A percentile compares a stretch with the other conserved stretches of the same genome.
These are phyloP conservation scores for Drusus annulatus DNA, from an alignment of 1,140 invertebrate genomes.

Conservation along the genomic window DNA sequence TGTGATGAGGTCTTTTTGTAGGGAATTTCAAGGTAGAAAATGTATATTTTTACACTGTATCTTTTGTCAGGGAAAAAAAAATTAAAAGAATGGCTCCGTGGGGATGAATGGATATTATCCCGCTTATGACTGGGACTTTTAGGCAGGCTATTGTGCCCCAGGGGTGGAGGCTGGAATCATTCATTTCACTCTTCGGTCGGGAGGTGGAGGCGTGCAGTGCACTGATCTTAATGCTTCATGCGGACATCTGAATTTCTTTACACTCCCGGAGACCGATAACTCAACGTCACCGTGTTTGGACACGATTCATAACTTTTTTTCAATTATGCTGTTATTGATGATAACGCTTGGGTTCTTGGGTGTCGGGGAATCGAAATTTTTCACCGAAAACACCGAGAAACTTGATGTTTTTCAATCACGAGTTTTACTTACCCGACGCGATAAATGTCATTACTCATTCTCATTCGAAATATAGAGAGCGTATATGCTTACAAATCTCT, in stretches of 20 bases:
- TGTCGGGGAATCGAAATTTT: no score
- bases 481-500: no score
- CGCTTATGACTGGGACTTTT: conserved; percentile 42
- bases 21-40: conserved; percentile 54
- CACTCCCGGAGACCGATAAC: neutral
- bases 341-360: neutral
- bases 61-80: conserved; percentile 54
- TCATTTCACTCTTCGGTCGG: conserved; percentile 42
- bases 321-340: conserved; percentile 19
- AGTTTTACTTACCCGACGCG: no score
- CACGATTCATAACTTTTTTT: conserved; percentile 25
- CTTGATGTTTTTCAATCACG: no score
- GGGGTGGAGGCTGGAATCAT: conserved; percentile 46
- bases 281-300: conserved; percentile 25
- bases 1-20: conserved; percentile 57
- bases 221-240: conserved; percentile 12
- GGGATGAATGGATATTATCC: conserved; percentile 57
- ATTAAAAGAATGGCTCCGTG: conserved; percentile 52
- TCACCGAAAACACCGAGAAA: no score
- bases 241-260: conserved; percentile 26
- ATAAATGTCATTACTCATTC: no score
- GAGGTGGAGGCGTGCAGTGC: neutral
- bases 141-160: conserved; percentile 45
- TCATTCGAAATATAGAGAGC: no score
- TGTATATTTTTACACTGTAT: conserved; percentile 57